A percentile compares a stretch with the other conserved stretches of the same genome.
Conservation (phyloP, 2,797 vertebrate genomes). For the Hafferia zeledoni region DNA sequence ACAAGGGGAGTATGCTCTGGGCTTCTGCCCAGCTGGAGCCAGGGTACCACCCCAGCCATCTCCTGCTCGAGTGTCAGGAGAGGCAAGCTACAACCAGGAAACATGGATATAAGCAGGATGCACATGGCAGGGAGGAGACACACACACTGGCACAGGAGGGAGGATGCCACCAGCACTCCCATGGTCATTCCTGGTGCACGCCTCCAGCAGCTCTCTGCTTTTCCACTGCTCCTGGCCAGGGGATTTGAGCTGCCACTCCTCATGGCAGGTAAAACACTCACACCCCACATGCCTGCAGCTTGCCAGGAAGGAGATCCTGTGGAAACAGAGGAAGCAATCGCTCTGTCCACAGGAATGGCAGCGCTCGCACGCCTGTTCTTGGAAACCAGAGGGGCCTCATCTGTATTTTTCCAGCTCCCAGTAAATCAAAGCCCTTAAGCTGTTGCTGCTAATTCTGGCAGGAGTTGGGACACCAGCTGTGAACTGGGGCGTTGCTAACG, state of each 20-base stretch:
- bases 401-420: slow-evolving; percentile 46
- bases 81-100: accelerated
- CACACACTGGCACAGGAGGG: accelerated
- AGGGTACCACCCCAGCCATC: background rate
- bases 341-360: background rate
- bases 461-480: slow-evolving; percentile 49
- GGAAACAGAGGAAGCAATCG: background rate
- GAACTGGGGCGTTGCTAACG: slow-evolving; percentile 26
- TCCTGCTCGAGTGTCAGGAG: background rate
- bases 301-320: background rate
- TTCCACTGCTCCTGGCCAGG: background rate
- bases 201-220: background rate
- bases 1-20: background rate
- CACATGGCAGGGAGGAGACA: background rate
- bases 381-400: slow-evolving; percentile 16
- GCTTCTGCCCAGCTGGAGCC: background rate
- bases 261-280: background rate
- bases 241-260: background rate
- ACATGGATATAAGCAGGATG: background rate
- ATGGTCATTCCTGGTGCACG: accelerated
- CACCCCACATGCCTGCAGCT: background rate
- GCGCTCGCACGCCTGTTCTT: background rate
- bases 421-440: slow-evolving; percentile 59
- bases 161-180: background rate
- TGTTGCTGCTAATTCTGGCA: slow-evolving; percentile 62